Base-by-base conservation (phyloP, 2,888 invertebrate genomes). In the Aromia moschata region DNA sequence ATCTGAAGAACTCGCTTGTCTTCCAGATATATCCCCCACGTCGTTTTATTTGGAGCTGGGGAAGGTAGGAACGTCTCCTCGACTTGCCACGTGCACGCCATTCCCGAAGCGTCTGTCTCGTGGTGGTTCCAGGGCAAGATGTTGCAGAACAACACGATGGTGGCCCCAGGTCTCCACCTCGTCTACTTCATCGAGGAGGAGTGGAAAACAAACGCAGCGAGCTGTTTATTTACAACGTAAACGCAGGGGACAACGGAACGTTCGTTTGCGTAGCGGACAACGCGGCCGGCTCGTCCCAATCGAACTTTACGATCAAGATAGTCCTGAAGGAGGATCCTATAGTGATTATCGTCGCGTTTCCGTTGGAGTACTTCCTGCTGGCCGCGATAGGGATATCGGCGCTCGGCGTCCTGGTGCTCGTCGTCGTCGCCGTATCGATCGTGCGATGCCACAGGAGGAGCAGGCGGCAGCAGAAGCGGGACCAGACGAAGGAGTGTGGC, bases 261-360 rank as follows among this genome's bases (percentile, higher is more conserved):
- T 94, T 93, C 77, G 86, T 90, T 2, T 96, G 95, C 78, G 84
- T 90, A 10, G 94, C 94, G 0, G 91, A 92, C 74, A 94, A 94
- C 76, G 86, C 89, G 7, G 94, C 93, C 0, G 94, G 94, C 7
- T 86, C 84, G 62, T 84, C 89, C 0, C 88, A 87, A 68, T 88
- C 91, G 52, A 95, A 95, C 79, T 92, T 93, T 71, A 93, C 94
- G 1, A 85, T 95, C 65, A 85, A 88, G 65, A 88, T 93, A 41
- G 60, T 92, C 64, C 84, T 89, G 44, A 90, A 89, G 75, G 89
- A 90, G 74, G 89, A 89, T 61, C 89, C 89, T 2, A 84, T 88
- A 16, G 86, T 88, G 5, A 87, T 88, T 57, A 86, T 88, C 66
- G 77, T 77, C 40, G 70, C 75, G 44, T 88, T 90, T 79, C 88